A percentile compares a stretch with the other conserved stretches of the same genome.
phyloP scores from a whole-genome alignment of 2,797 vertebrate species.

The Etheostoma nigrum region DNA sequence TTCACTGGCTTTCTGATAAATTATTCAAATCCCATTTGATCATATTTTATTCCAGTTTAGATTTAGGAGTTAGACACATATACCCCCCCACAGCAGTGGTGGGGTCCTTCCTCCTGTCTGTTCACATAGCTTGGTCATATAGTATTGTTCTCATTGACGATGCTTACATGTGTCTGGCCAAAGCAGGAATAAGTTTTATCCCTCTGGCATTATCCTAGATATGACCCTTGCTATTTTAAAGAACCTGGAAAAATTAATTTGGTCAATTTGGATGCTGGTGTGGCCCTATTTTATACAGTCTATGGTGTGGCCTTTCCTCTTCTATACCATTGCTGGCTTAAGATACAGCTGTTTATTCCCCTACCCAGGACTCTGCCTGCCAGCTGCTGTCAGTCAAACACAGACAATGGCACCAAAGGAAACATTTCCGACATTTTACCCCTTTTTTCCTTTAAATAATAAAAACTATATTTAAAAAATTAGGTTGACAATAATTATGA shows the following conservation, averaged over 20 bases:
- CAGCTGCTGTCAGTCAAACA: too few species aligned
- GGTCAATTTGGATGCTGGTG: too few species aligned
- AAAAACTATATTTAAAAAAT: too few species aligned
- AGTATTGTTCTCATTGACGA: conserved; percentile 85
- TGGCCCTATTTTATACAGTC: too few species aligned
- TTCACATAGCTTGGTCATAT: conserved; percentile 77
- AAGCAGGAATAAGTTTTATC: conserved; percentile 15
- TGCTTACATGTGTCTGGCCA: conserved; percentile 84
- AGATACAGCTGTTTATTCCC: too few species aligned
- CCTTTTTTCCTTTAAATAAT: too few species aligned
- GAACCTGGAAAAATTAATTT: conserved; percentile 45
- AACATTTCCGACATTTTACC: too few species aligned
- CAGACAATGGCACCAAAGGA: too few species aligned
- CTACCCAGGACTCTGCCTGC: too few species aligned
- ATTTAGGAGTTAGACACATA: conserved; percentile 65
- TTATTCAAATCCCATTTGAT: conserved; percentile 66
- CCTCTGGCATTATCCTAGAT: conserved; percentile 36
- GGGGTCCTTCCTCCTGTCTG: conserved; percentile 84
- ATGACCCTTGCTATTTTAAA: conserved; percentile 83
- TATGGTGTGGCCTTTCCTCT: too few species aligned
- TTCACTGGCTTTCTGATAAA: conserved; percentile 76
- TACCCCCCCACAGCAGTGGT: conserved; percentile 80
- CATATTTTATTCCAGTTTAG: conserved; percentile 80
- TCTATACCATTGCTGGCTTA: too few species aligned
- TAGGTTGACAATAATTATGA: too few species aligned